Evolutionary conservation across 1,140 invertebrate genomes (phyloP).

Genomic region (Hycleus phaleratus): DNA sequence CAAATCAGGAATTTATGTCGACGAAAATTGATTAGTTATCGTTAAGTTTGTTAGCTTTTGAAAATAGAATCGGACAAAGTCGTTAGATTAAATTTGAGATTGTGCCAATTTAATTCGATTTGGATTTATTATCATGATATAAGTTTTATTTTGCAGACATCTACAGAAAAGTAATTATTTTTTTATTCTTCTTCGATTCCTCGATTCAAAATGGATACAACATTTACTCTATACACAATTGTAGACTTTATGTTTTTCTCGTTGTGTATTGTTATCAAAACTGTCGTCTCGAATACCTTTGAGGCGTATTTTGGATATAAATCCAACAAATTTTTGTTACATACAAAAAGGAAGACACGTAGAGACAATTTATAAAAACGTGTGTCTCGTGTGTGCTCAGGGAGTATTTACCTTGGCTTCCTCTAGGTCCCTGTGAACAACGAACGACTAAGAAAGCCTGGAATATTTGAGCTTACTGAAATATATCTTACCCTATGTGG

Average conservation of each 20-base stretch:
- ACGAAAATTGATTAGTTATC: conserved; percentile 8
- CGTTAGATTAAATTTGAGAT: conserved; percentile 12
- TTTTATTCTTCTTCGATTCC: too few relatives aligned
- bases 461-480: conserved; percentile 22
- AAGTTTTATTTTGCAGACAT: background rate
- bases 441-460: conserved; percentile 17
- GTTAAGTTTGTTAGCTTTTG: background rate
- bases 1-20: conserved; percentile 1
- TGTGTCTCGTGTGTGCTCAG: conserved; percentile 21
- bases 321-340: conserved; percentile 22
- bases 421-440: conserved; percentile 17
- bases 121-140: conserved; percentile 3
- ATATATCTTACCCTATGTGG: conserved; percentile 19
- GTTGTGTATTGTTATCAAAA: conserved; percentile 5
- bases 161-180: conserved; percentile 2
- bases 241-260: conserved; percentile 20
- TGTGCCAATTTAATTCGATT: conserved; percentile 14
- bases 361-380: conserved; percentile 27
- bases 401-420: conserved; percentile 23
- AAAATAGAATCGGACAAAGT: conserved; percentile 5
- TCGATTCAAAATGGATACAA: background rate
- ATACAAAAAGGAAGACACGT: conserved; percentile 21
- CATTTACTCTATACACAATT: conserved; percentile 11
- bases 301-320: conserved; percentile 23
- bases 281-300: conserved; percentile 14